Evolutionary conservation across 2,113 vertebrate genomes (phyloP).

Genomic region (Parus major): DNA sequence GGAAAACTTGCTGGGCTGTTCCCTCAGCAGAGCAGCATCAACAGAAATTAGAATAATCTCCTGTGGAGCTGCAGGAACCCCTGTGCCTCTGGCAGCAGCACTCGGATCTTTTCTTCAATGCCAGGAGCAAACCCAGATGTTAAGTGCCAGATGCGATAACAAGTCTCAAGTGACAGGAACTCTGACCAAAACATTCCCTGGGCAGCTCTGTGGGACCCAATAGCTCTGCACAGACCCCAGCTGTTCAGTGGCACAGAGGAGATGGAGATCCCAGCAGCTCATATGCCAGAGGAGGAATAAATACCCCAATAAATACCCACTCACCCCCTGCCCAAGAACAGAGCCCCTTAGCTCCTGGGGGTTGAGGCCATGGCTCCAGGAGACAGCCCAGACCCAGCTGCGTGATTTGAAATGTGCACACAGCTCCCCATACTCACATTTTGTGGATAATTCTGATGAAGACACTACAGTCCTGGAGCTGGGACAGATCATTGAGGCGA

Average conservation of each 20-base stretch:
- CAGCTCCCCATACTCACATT: conserved; percentile 77
- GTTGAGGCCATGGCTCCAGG: neutral
- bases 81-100: neutral
- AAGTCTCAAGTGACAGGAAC: neutral
- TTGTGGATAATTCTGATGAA: conserved; percentile 79
- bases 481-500: conserved; percentile 42
- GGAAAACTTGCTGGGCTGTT: neutral
- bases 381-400: neutral
- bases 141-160: neutral
- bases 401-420: neutral
- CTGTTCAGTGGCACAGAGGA: neutral
- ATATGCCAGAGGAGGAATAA: neutral
- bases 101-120: neutral
- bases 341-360: neutral
- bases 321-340: neutral
- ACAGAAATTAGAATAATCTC: neutral
- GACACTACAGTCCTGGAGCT: conserved; percentile 80
- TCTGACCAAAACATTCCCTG: neutral
- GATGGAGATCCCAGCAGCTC: neutral
- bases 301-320: neutral
- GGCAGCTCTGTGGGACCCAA: neutral
- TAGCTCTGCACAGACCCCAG: neutral
- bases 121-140: neutral
- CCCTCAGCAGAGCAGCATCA: neutral
- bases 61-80: neutral